Percentiles rank a stretch among this genome's conserved stretches.
Conservation (phyloP, 30 jellyfish, hydroid and myxozoan species). For the Aurelia coerulea region DNA sequence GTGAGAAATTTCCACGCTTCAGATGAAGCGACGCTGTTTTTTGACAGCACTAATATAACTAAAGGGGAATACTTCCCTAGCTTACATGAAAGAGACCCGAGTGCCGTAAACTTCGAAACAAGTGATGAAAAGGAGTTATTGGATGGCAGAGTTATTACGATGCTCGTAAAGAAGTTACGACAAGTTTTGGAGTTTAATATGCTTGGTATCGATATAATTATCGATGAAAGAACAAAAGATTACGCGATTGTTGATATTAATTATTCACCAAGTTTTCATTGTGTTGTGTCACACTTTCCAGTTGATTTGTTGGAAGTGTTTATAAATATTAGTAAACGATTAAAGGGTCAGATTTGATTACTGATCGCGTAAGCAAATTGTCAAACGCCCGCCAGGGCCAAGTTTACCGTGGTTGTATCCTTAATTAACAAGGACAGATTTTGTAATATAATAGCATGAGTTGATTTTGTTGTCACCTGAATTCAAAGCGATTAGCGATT, state of each 20-base stretch:
- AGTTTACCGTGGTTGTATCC: not conserved
- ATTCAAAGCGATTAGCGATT: too few relatives aligned
- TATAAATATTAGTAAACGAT: slow-evolving; percentile 42
- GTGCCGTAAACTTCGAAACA: slow-evolving; percentile 50
- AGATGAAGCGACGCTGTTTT: slow-evolving; percentile 64
- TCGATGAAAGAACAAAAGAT: slow-evolving; percentile 81
- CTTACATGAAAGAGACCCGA: slow-evolving; percentile 77
- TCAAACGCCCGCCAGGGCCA: not conserved
- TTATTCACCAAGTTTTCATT: slow-evolving; percentile 95
- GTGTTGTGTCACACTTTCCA: slow-evolving; percentile 86
- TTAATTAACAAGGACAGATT: too few relatives aligned
- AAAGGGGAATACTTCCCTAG: slow-evolving; percentile 66
- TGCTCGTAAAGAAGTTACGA: slow-evolving; percentile 59
- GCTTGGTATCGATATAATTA: slow-evolving; percentile 90
- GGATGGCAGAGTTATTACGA: slow-evolving; percentile 74
- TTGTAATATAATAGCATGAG: too few relatives aligned
- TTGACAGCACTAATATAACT: slow-evolving; percentile 91
- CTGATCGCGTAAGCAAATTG: not conserved
- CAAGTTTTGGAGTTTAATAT: slow-evolving; percentile 52
- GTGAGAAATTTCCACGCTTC: slow-evolving; percentile 80
- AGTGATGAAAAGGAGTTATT: slow-evolving; percentile 60
- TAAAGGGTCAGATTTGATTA: not conserved
- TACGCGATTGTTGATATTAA: slow-evolving; percentile 92
- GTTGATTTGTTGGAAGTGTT: slow-evolving; percentile 67
- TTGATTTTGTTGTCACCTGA: too few relatives aligned